Base-by-base conservation (phyloP, 2,888 invertebrate species). In the Buathra laborator region DNA sequence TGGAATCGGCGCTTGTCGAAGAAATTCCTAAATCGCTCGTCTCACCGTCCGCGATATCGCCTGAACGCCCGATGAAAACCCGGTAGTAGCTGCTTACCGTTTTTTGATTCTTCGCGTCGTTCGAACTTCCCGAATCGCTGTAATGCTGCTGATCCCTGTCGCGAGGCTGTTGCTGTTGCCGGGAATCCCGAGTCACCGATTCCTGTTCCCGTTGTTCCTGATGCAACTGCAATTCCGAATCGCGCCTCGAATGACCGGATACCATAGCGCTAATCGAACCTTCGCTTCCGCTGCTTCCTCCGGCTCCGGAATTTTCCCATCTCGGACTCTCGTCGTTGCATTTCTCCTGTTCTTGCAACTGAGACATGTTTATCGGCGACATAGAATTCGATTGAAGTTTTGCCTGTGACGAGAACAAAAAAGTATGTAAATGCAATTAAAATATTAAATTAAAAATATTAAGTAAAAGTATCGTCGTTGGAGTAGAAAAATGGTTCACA, bases 11-110 rank as follows among this genome's bases (percentile, higher is more conserved):
- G 62, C 43, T 66, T 9, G 74, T 32, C 9, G 82, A 48, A 12
- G 78, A 74, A 53, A 74, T 78, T n/a, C 48, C 80, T 46, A 64
- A 24, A 24, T 81, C 80, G n/a, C 29, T 37, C 10, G 78, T 29
- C 19, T 53, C 43, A 4, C 29, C 64, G 9, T 75, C 66, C 37
- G 66, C 51, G 66, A 43, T 66, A 43, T 66, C 66, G 10, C 66
- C 97, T 97, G 92, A 97, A 97, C 0, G 97, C 97, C 94, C 97
- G 97, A 92, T 97, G 97, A 92, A 97, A 97, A 66, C 97, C 97
- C 6, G 97, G 97, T 83, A 97, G 93, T 6, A 97, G 97, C 78
- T 95, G 93, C 43, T 81, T 10, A 67, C 56, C 5, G 67, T 19
- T 19, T 78, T 81, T 29, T 77, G 67, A 37, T 84, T 67, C 62